Evolutionary conservation across 1,140 invertebrate genomes (phyloP).

Genomic region (Gryon sp.): DNA sequence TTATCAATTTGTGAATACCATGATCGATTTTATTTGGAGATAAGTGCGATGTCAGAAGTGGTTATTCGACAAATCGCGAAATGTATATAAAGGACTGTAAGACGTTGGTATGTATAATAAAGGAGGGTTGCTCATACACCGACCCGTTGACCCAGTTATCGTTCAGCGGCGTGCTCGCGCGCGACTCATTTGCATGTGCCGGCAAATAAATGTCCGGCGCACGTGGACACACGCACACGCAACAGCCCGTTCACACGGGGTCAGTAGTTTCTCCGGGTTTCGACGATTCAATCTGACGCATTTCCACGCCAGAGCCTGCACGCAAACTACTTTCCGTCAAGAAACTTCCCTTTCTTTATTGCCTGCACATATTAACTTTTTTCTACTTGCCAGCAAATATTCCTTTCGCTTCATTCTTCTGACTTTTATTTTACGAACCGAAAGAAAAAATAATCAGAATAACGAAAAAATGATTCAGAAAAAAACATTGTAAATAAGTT

Average conservation of each 20-base stretch:
- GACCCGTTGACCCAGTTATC: constrained; percentile 65
- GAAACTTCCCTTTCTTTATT: constrained; percentile 58
- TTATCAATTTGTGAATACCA: no score
- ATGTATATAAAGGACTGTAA: constrained; percentile 42
- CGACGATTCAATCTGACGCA: constrained; percentile 73
- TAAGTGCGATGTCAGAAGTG: no score
- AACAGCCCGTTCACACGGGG: constrained; percentile 54
- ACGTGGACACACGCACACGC: constrained; percentile 66
- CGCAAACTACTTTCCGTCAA: constrained; percentile 64
- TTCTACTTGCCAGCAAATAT: constrained; percentile 13
- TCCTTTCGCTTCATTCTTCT: constrained; percentile 1
- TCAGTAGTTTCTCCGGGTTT: constrained; percentile 67
- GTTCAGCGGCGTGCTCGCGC: constrained; percentile 46
- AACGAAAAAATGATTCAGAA: no score
- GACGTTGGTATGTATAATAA: constrained; percentile 40
- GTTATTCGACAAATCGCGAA: constrained; percentile 53
- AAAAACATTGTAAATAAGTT: no score
- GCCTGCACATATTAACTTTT: constrained; percentile 56
- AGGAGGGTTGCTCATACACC: constrained; percentile 46
- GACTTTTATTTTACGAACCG: constrained; percentile 1
- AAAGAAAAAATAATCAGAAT: neutral
- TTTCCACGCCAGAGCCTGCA: constrained; percentile 66
- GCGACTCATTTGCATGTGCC: constrained; percentile 68
- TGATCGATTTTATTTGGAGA: no score
- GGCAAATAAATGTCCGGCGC: constrained; percentile 70